Evolutionary conservation across 2,797 vertebrate genomes (phyloP).

Genomic region (Chiroxiphia lanceolata): DNA sequence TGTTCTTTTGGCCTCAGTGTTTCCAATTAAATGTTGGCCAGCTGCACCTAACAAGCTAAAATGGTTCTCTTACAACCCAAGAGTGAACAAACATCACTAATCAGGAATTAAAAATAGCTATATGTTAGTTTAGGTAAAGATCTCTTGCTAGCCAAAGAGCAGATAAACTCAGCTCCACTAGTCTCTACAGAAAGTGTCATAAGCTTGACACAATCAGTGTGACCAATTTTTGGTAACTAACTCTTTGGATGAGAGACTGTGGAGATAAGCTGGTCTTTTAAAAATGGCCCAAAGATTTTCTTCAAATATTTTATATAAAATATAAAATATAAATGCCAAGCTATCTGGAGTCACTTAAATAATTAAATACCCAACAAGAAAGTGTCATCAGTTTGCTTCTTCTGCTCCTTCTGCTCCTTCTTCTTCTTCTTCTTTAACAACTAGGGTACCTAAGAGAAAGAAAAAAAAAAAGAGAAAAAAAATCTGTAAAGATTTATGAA

Average conservation of each 20-base stretch:
- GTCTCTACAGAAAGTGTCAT: not conserved
- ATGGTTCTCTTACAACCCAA: not conserved
- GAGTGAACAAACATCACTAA: constrained; percentile 29
- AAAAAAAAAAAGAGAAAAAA: not conserved
- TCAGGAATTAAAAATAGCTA: not conserved
- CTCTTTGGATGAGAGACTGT: constrained; percentile 57
- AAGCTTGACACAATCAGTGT: constrained; percentile 16
- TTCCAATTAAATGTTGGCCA: constrained; percentile 1
- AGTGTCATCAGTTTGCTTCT: constrained; percentile 75
- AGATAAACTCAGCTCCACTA: constrained; percentile 20
- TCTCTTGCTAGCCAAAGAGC: constrained; percentile 18
- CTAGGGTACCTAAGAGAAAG: constrained; percentile 81
- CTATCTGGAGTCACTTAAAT: constrained; percentile 68
- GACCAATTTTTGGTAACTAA: constrained; percentile 46
- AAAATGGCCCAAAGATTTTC: constrained; percentile 62
- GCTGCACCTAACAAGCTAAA: constrained; percentile 1
- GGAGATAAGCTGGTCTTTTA: constrained; percentile 39
- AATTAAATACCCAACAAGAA: constrained; percentile 68
- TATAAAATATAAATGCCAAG: too few species aligned
- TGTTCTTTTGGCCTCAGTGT: constrained; percentile 1
- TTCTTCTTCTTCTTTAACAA: constrained; percentile 89
- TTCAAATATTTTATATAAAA: constrained; percentile 71
- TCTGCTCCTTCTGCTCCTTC: constrained; percentile 86
- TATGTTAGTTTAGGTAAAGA: not conserved
- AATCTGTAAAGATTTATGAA: not conserved